These are phyloP conservation scores for Nilaparvata lugens DNA, from an alignment of 1,140 invertebrate genomes.

Conservation along the genomic window DNA sequence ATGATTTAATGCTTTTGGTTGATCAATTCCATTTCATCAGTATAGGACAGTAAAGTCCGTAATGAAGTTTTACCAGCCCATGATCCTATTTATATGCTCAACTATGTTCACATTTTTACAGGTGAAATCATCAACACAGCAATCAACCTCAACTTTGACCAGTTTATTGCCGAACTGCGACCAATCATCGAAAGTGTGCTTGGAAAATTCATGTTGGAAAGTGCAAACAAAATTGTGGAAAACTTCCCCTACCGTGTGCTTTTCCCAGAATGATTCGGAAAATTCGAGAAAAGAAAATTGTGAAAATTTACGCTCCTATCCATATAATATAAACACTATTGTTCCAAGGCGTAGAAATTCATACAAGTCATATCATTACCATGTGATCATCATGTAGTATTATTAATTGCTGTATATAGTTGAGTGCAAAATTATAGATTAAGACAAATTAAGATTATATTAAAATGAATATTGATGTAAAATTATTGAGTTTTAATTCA, in stretches of 20 bases:
- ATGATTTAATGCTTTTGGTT: too few relatives aligned
- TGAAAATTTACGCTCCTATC: constrained; percentile 6
- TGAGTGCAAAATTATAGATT: too few relatives aligned
- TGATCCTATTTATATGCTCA: too few relatives aligned
- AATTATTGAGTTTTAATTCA: too few relatives aligned
- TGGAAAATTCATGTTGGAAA: constrained; percentile 41
- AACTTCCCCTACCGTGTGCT: constrained; percentile 45
- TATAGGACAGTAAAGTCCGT: too few relatives aligned
- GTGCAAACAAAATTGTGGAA: constrained; percentile 46
- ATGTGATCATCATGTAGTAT: background rate
- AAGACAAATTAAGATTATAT: too few relatives aligned
- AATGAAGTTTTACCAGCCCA: too few relatives aligned
- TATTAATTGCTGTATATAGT: too few relatives aligned
- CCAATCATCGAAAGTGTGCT: constrained; percentile 48
- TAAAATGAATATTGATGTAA: too few relatives aligned
- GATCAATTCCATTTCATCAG: too few relatives aligned
- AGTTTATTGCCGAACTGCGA: constrained; percentile 45
- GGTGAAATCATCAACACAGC: constrained; percentile 47
- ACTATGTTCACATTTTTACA: constrained; percentile 21
- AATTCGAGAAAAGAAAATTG: background rate
- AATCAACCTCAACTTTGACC: constrained; percentile 51
- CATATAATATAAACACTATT: constrained; percentile 1
- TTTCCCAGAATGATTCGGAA: constrained; percentile 38
- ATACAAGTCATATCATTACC: constrained; percentile 1
- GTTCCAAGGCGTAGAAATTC: constrained; percentile 6